Conservation (phyloP, 2,797 vertebrate genomes). For the Danio choprae region DNA sequence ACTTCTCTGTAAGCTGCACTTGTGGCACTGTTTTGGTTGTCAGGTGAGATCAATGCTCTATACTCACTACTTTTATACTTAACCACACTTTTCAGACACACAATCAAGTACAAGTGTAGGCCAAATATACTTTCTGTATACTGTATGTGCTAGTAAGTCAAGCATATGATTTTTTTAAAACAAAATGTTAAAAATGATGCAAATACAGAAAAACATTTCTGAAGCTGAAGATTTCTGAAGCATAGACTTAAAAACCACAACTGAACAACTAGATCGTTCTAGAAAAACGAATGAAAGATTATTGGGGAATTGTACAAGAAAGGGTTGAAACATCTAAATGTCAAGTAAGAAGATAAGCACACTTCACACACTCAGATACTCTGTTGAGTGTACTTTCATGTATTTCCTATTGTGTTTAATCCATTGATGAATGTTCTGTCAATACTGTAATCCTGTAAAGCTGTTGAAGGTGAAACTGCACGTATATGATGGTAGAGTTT, state of each 20-base stretch:
- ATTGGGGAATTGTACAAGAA: neutral
- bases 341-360: neutral
- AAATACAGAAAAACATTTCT: no score
- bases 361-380: neutral
- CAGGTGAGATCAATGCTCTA: no score
- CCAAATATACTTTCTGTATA: no score
- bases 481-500: neutral
- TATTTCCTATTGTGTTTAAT: neutral
- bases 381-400: neutral
- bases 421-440: neutral
- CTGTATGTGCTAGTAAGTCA: no score
- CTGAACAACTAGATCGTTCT: neutral
- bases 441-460: constrained; percentile 1
- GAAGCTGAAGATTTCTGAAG: no score
- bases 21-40: no score
- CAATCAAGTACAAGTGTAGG: no score
- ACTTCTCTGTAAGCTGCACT: no score
- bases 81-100: no score
- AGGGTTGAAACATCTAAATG: neutral
- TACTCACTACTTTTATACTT: no score
- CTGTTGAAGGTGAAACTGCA: neutral
- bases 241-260: neutral
- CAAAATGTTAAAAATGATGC: no score
- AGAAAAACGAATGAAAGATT: neutral
- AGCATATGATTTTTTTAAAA: no score